phyloP scores from a whole-genome alignment of 2,113 vertebrate species.

The Camelus dromedarius region DNA sequence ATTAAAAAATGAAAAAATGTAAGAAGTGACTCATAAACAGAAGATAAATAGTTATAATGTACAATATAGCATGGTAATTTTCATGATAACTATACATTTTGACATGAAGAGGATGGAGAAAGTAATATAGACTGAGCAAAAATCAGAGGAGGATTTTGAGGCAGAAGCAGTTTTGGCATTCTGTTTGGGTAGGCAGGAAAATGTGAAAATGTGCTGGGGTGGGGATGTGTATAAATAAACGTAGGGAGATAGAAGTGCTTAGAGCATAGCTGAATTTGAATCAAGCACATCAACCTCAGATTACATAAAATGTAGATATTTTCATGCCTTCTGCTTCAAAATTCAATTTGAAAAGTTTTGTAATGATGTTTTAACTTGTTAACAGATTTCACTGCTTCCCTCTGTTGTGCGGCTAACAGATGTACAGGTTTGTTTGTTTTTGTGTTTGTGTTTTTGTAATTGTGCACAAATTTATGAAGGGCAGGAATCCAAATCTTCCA shows the following conservation, averaged over 20 bases:
- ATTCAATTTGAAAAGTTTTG: background rate
- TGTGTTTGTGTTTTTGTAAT: background rate
- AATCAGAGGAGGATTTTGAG: background rate
- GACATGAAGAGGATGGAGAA: background rate
- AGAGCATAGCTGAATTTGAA: background rate
- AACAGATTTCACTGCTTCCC: background rate
- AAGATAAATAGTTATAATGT: background rate
- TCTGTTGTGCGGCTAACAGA: background rate
- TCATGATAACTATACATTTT: too few species aligned
- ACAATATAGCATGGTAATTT: background rate
- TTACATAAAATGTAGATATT: background rate
- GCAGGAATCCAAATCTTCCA: background rate
- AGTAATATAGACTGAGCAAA: background rate
- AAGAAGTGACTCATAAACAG: background rate
- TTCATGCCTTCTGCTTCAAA: background rate
- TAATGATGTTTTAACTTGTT: background rate
- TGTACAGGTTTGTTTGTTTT: background rate
- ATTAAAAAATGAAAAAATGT: background rate
- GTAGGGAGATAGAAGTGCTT: background rate
- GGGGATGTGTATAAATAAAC: background rate
- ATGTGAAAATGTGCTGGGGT: background rate
- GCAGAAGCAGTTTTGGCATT: background rate
- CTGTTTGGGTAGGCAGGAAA: background rate
- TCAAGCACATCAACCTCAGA: background rate
- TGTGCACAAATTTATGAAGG: background rate